A percentile compares a stretch with the other conserved stretches of the same genome.
Conservation (phyloP, 1,140 invertebrate genomes). For the Bombus huntii region DNA sequence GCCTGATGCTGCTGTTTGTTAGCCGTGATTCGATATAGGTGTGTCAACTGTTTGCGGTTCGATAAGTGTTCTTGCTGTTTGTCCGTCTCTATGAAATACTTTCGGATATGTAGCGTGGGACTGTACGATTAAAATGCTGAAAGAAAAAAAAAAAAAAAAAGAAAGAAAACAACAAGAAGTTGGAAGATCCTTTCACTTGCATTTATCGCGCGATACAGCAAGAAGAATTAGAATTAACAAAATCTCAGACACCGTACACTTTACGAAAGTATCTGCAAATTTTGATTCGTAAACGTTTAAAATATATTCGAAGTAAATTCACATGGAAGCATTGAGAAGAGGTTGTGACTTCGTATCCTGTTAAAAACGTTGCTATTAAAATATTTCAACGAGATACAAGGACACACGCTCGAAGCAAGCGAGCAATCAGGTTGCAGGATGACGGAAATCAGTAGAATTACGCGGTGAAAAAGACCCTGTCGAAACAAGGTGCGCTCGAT, state of each 20-base stretch:
- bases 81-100: not conserved
- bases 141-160: too few species aligned
- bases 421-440: not conserved
- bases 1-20: constrained; percentile 18
- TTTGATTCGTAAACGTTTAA: not conserved
- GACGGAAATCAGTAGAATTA: not conserved
- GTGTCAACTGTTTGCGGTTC: constrained; percentile 24
- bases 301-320: too few species aligned
- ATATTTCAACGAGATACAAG: not conserved
- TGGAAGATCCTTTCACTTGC: too few species aligned
- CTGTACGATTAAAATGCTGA: too few species aligned
- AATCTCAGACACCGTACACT: not conserved
- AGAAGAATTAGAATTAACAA: not conserved
- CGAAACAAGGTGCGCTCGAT: not conserved
- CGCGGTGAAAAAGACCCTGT: not conserved
- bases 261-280: not conserved
- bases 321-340: too few species aligned
- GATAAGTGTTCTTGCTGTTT: not conserved
- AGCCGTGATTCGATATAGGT: not conserved
- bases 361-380: not conserved
- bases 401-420: not conserved
- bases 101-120: not conserved
- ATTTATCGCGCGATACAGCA: too few species aligned
- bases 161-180: not conserved
- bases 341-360: too few species aligned